A percentile compares a stretch with the other conserved stretches of the same genome.
Conservation (phyloP, 2,113 vertebrate species). For the Mystacornis crossleyi region DNA sequence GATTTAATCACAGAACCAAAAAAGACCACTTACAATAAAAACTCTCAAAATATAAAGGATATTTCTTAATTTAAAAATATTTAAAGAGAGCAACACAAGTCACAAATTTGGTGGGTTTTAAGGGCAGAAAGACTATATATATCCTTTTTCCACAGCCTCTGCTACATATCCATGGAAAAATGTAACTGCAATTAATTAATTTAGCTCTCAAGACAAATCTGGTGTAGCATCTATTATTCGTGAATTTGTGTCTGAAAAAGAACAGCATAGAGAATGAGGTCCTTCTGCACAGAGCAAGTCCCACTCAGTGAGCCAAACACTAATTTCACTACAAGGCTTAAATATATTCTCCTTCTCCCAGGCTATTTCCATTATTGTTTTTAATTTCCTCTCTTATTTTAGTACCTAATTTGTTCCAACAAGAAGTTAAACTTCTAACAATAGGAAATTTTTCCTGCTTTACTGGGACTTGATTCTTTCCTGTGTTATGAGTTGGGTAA, state of each 20-base stretch:
- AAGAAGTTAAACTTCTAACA: neutral
- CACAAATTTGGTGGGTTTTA: neutral
- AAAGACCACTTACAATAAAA: conserved; percentile 6
- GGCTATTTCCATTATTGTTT: neutral
- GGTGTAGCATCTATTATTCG: neutral
- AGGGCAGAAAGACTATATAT: neutral
- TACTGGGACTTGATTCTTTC: neutral
- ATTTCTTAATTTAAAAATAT: conserved; percentile 1
- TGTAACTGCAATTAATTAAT: neutral
- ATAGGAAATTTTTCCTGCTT: neutral
- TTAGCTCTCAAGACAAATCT: neutral
- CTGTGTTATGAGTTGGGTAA: neutral
- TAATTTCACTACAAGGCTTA: neutral
- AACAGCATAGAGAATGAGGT: neutral
- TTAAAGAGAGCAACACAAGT: neutral
- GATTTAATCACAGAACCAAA: conserved; percentile 1
- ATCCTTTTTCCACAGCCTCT: neutral
- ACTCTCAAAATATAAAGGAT: neutral
- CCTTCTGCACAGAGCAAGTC: neutral
- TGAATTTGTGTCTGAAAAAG: neutral
- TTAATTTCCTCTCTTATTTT: conserved; percentile 19
- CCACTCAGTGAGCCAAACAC: neutral
- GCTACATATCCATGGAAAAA: neutral
- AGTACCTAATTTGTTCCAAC: neutral
- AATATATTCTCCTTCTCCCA: neutral